Conservation (phyloP, 2,888 invertebrate genomes). For the Druceiella hillmani region DNA sequence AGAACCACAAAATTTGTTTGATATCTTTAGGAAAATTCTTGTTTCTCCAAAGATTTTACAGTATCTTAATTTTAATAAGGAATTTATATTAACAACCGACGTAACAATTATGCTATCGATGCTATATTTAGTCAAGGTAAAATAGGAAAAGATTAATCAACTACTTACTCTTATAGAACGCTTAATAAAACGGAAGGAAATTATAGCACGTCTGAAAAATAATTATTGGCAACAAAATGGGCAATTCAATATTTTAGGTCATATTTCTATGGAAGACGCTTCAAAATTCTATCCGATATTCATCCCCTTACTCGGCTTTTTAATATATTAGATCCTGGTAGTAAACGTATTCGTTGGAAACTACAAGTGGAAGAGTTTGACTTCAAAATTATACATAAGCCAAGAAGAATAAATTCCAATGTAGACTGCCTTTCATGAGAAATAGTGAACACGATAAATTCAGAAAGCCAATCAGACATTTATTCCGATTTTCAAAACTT, state of each 20-base stretch:
- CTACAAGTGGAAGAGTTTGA: slow-evolving; percentile 26
- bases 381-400: slow-evolving; percentile 25
- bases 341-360: slow-evolving; percentile 25
- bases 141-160: slow-evolving; percentile 26
- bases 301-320: slow-evolving; percentile 25
- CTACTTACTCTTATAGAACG: slow-evolving; percentile 28
- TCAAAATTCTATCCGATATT: slow-evolving; percentile 28
- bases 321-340: slow-evolving; percentile 25
- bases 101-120: slow-evolving; percentile 26
- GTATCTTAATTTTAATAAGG: slow-evolving; percentile 27
- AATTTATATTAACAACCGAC: slow-evolving; percentile 29
- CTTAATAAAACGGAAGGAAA: slow-evolving; percentile 25
- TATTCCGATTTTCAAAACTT: slow-evolving; percentile 5
- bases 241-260: slow-evolving; percentile 27
- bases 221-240: slow-evolving; percentile 28
- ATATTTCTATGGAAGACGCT: slow-evolving; percentile 28
- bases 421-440: slow-evolving; percentile 10
- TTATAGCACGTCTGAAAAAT: slow-evolving; percentile 23
- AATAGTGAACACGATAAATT: neutral
- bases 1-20: neutral
- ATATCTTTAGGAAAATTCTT: neutral
- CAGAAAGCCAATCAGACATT: neutral
- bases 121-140: slow-evolving; percentile 26
- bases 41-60: slow-evolving; percentile 19
- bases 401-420: slow-evolving; percentile 22